Evolutionary conservation across 1,140 invertebrate genomes (phyloP).

Genomic region (Drosophila baimaii): DNA sequence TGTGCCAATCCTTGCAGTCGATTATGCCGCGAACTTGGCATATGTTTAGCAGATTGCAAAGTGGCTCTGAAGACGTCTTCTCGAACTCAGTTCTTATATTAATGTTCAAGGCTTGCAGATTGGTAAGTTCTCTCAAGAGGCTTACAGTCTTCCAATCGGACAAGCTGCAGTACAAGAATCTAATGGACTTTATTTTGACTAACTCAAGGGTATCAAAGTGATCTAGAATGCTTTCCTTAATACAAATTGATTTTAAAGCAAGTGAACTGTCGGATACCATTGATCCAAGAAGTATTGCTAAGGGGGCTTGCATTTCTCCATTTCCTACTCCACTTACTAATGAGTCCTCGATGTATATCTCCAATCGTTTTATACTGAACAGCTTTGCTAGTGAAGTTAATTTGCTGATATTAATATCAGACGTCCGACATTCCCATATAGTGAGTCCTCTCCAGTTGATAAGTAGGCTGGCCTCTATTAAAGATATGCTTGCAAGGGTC

Average conservation of each 20-base stretch:
- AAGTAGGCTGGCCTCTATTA: background rate
- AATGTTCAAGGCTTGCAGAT: background rate
- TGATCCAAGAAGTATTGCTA: too few species aligned
- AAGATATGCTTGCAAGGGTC: background rate
- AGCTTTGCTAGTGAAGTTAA: too few species aligned
- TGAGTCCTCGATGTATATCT: too few species aligned
- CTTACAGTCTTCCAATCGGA: background rate
- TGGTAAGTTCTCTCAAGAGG: background rate
- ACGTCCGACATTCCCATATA: background rate
- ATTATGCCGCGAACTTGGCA: background rate
- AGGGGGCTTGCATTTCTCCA: too few species aligned
- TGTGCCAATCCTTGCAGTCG: background rate
- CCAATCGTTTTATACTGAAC: too few species aligned
- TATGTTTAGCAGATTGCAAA: background rate
- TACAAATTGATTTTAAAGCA: background rate
- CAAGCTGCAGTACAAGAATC: background rate
- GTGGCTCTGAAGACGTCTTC: too few species aligned
- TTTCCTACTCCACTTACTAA: too few species aligned
- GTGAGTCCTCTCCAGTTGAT: background rate
- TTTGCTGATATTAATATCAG: too few species aligned
- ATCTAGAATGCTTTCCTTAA: background rate
- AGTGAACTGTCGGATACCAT: background rate
- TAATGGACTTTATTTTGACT: background rate
- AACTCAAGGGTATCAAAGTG: background rate
- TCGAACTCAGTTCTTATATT: too few species aligned